phyloP scores from a whole-genome alignment of 2,113 vertebrate species.

The rat (Rattus norvegicus) region GRCr8 NC_086027.1:92868001-92868500 shows the following conservation, averaged over 20 bases:
- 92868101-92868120: not conserved
- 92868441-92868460: not conserved
- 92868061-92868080: not conserved
- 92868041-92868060: not conserved
- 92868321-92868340: not conserved
- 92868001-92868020: not conserved
- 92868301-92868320: not conserved
- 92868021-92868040: not conserved
- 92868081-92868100: not conserved
- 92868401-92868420: not conserved
- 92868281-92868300: not conserved
- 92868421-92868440: not conserved
- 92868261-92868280: not conserved
- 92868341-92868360: not conserved
- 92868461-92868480: not conserved
- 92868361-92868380: not conserved
- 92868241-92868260: conserved; percentile 1
- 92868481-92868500: not conserved
- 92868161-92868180: not conserved
- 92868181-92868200: conserved; percentile 5
- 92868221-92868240: conserved; percentile 41
- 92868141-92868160: not conserved
- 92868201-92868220: conserved; percentile 6
- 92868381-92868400: not conserved
- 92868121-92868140: not conserved